Conservation (phyloP, 2,797 vertebrate species). For the Acanthis flammea region DNA sequence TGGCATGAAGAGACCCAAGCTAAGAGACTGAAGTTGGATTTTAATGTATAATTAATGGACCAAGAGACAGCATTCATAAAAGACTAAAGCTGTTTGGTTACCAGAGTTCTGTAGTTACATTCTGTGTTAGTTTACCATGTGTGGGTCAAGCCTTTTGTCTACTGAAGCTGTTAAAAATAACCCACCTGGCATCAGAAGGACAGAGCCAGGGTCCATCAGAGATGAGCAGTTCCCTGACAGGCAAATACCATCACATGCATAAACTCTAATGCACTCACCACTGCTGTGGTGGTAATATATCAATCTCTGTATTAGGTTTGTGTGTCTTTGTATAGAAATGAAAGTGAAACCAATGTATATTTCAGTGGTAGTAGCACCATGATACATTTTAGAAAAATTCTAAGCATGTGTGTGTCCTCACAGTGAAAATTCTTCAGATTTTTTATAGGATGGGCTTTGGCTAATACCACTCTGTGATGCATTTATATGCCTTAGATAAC, state of each 20-base stretch:
- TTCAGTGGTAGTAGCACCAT: not conserved
- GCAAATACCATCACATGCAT: not conserved
- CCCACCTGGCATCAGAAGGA: not conserved
- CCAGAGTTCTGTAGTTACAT: not conserved
- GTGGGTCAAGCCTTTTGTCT: not conserved
- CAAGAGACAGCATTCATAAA: not conserved
- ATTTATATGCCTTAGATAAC: not conserved
- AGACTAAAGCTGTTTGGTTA: not conserved
- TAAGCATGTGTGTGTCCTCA: not conserved
- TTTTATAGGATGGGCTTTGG: not conserved
- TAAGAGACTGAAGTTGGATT: not conserved
- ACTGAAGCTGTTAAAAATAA: not conserved
- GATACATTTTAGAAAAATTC: not conserved
- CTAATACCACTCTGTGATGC: not conserved
- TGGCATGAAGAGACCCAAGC: not conserved
- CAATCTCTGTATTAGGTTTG: not conserved
- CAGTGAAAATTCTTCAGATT: not conserved
- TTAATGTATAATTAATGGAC: not conserved
- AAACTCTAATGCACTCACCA: not conserved
- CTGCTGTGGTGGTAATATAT: not conserved
- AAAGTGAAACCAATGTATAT: not conserved
- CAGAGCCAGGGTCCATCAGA: not conserved
- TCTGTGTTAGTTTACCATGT: not conserved
- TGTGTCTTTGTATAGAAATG: not conserved
- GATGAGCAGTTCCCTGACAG: not conserved